Evolutionary conservation across 2,888 invertebrate species (phyloP).

Genomic region (Eumacrocentrus americanus): DNA sequence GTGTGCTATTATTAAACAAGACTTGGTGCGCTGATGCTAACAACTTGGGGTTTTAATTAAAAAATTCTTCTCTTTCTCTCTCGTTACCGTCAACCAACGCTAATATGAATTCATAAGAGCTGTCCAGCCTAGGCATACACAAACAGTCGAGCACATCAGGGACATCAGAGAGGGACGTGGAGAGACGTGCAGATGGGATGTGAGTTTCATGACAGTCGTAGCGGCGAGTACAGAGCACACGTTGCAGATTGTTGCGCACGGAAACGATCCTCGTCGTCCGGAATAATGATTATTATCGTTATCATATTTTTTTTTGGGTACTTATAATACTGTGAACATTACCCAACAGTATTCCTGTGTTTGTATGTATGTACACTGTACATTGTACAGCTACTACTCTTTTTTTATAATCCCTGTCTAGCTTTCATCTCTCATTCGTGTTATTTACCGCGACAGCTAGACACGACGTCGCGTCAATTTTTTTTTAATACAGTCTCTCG

Average conservation of each 20-base stretch:
- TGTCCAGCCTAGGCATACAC: constrained; percentile 9
- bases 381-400: neutral
- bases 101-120: constrained; percentile 27
- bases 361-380: neutral
- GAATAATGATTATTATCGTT: constrained; percentile 13
- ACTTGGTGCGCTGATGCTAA: constrained; percentile 16
- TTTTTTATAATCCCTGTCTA: neutral
- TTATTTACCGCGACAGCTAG: neutral
- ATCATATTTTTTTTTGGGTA: too few relatives aligned
- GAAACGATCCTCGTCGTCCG: constrained; percentile 9
- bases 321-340: neutral
- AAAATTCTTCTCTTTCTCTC: constrained; percentile 20
- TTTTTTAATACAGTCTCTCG: neutral
- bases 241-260: constrained; percentile 15
- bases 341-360: neutral
- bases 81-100: too few relatives aligned
- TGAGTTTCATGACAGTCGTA: neutral
- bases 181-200: neutral
- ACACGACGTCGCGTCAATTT: neutral
- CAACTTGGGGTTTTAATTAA: constrained; percentile 30
- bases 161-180: too few relatives aligned
- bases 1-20: constrained; percentile 15
- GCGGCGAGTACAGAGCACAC: neutral
- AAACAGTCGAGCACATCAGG: constrained; percentile 15
- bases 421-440: neutral